Base-by-base conservation (phyloP, 2,888 invertebrate genomes). In the Lithophane semibrunnea region DNA sequence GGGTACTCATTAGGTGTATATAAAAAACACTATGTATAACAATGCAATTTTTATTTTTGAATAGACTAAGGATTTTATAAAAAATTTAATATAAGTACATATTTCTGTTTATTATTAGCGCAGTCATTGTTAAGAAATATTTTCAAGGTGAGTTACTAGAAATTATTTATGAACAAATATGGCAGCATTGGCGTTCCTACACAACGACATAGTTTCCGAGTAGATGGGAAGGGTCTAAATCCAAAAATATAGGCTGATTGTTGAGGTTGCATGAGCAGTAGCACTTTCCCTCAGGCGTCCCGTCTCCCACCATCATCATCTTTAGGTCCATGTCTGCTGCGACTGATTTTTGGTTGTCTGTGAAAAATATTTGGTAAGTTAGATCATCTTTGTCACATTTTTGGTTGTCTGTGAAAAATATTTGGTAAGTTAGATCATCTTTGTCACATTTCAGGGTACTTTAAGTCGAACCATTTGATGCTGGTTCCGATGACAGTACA, bases 201-300 rank as follows among this genome's bases (percentile, higher is more conserved):
- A 7, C 7, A 16, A 72, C 7, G n/a, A n/a, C n/a, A 21, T 61
- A 72, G 3, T 3, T 47, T 79, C 2, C 44, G 37, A 21, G 16
- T 7, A 24, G 9, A 37, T 61, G 37, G 24, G 44, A n/a, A 42
- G 72, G 2, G 47, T 61, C 24, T 4, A 77, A 7, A 24, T 54
- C 13, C 44, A 80, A n/a, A 24, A 63, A 61, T 16, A 71, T 21
- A 3, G 21, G 77, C 60, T 37, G 71, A 13, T 47, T 72, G 80
- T 77, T 71, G 44, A 61, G 72, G 60, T 60, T 77, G 21, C 79
- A 79, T 21, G 58, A 70, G n/a, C 77, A 79, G 49, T 70, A 77
- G n/a, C 49, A 76, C 4, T 79, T 58, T 52, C 29, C 72, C 60
- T 24, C 21, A 5, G 72, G 71, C 24, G 71, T 37, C 3, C 52